phyloP scores from a whole-genome alignment of 2,888 invertebrate genomes.

The Idaea dimidiata region DNA sequence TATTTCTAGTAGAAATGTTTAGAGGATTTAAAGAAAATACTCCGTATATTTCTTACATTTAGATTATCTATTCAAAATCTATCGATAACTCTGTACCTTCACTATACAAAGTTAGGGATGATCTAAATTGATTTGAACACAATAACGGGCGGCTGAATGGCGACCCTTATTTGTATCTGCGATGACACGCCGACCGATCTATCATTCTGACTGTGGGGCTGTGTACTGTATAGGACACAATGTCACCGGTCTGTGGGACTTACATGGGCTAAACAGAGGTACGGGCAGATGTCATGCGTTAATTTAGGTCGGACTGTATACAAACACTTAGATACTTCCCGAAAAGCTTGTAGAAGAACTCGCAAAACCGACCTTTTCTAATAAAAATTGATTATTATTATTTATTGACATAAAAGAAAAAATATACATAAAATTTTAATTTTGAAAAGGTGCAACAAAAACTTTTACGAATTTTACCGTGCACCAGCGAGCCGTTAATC shows the following conservation, averaged over 20 bases:
- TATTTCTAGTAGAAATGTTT: too few species aligned
- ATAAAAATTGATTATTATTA: too few species aligned
- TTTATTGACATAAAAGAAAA: too few species aligned
- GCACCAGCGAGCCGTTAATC: too few species aligned
- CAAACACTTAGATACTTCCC: neutral
- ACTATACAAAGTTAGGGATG: constrained; percentile 58
- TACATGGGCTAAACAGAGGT: neutral
- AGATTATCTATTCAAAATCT: constrained; percentile 7
- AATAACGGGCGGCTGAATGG: constrained; percentile 61
- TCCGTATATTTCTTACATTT: neutral
- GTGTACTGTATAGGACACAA: constrained; percentile 19
- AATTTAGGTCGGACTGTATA: neutral
- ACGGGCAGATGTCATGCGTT: neutral
- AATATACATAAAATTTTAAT: too few species aligned
- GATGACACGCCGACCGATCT: constrained; percentile 64
- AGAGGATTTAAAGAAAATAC: too few species aligned
- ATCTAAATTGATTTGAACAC: constrained; percentile 80
- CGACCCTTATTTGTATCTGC: constrained; percentile 73
- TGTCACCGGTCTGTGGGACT: constrained; percentile 11
- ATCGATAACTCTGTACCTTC: constrained; percentile 34
- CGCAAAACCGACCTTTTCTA: too few species aligned
- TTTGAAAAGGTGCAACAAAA: too few species aligned
- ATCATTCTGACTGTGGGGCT: constrained; percentile 45
- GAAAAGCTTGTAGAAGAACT: neutral
- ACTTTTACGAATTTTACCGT: too few species aligned